Conservation (phyloP, 2,888 invertebrate species). For the Chloromyia formosa region DNA sequence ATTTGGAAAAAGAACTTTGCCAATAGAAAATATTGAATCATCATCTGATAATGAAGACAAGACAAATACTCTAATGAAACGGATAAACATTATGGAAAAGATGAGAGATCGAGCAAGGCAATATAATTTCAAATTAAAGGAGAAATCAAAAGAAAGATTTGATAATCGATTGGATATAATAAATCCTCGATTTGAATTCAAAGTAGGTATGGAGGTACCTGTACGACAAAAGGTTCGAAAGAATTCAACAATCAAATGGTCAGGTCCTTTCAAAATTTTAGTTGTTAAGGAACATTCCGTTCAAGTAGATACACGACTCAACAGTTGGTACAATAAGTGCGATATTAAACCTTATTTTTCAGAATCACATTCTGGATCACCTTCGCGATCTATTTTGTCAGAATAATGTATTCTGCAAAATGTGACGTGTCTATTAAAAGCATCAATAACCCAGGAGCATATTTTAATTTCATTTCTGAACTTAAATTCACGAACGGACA, state of each 20-base stretch:
- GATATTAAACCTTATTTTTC: neutral
- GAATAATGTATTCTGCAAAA: slow-evolving; percentile 11
- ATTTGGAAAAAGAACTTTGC: too few relatives aligned
- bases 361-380: neutral
- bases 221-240: neutral
- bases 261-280: neutral
- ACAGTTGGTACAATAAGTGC: neutral
- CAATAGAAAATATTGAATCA: too few relatives aligned
- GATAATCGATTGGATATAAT: slow-evolving; percentile 3
- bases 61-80: too few relatives aligned
- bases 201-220: neutral
- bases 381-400: neutral
- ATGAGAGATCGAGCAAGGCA: neutral
- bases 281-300: neutral
- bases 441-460: neutral
- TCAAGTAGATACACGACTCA: neutral
- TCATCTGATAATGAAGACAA: too few relatives aligned
- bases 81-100: neutral
- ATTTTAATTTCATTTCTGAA: too few relatives aligned
- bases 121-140: neutral
- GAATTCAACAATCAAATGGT: neutral
- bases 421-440: neutral
- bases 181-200: neutral
- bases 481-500: neutral
- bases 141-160: neutral